Base-by-base conservation (phyloP, 2,888 invertebrate species). In the Conistra vaccinii region DNA sequence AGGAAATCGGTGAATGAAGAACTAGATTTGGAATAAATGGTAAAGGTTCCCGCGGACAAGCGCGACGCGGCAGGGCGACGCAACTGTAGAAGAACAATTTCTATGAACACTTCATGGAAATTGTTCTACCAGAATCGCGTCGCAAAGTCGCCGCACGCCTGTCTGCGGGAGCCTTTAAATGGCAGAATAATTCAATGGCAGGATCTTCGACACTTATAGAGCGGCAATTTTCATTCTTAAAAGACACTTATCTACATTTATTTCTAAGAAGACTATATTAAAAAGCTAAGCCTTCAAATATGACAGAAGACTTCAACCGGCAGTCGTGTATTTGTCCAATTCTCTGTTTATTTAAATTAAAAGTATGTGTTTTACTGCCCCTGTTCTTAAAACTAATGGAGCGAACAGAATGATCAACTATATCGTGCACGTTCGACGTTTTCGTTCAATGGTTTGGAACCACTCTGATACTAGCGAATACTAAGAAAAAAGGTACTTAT, bases 391-490 rank as follows among this genome's bases (percentile, higher is more conserved):
- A 81, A 17, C 57, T 6, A 75, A 39, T 63, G n/a, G 23, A 61
- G 35, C 42, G 35, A 42, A 51, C 42, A 60, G 14, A 71, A 68
- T 55, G n/a, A 69, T 55, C 58, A n/a, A 65, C 6, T 14, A 23
- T 60, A 57, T 48, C 29, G 51, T 62, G 69, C 7, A 55, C 12
- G 5, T 60, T 45, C 29, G 35, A 53, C 35, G 26, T 29, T 62
- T 66, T 61, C 55, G 29, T 55, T 66, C 71, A 66, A 69, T 69
- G 51, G 55, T 9, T 69, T 35, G 78, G 63, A 76, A 71, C 32
- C 7, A 51, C 39, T 63, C 9, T 6, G n/a, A 58, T 58, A 42
- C 35, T 45, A 66, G 17, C 17, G 48, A 65, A 58, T 45, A 45
- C n/a, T 62, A 58, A 45, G 51, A 42, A 69, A 51, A 81, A 57